Base-by-base conservation (phyloP, 2,888 invertebrate genomes). In the Leptopilina drosophilae region DNA sequence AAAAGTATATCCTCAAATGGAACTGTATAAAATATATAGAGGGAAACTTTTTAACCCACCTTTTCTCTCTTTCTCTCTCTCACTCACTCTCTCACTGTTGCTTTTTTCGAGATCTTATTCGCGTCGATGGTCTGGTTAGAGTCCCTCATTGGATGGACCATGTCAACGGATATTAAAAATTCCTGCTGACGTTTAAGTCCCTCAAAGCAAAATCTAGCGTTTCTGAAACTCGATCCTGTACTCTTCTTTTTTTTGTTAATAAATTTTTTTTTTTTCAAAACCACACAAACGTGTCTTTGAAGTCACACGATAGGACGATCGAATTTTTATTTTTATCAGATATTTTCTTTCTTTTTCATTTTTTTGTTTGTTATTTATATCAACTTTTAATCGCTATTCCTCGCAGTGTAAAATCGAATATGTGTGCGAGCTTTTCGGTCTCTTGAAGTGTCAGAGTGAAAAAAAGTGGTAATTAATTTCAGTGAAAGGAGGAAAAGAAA, bases 121-220 rank as follows among this genome's bases (percentile, higher is more conserved):
- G 5, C 12, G 56, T 33, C 73, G 9, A 73, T 26, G 49, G 46
- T 49, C 26, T 53, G 53, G 53, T 73, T 56, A 33, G 56, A 14
- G 56, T 33, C n/a, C 49, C 12, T 73, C 73, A 73, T 56, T n/a
- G 56, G 40, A 59, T 73, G 67, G 82, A 78, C 53, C 78, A 73
- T 69, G 64, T 73, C 76, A 78, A 80, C 80, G 69, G 78, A 84
- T 87, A 87, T 87, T 85, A 85, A 85, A 86, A 85, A 86, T 84
- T 85, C 81, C 80, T 78, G 85, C 82, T 83, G 85, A 83, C 83
- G 83, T 77, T 77, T 80, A 80, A 85, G 80, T 78, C 78, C 81
- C 69, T 85, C 81, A 81, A 83, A 83, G 84, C 81, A 20, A 64
- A 77, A 76, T 78, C 67, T 76, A 65, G 53, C 69, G 59, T 64